Base-by-base conservation (phyloP, 2,888 invertebrate genomes). In the Polymixis flavicincta region DNA sequence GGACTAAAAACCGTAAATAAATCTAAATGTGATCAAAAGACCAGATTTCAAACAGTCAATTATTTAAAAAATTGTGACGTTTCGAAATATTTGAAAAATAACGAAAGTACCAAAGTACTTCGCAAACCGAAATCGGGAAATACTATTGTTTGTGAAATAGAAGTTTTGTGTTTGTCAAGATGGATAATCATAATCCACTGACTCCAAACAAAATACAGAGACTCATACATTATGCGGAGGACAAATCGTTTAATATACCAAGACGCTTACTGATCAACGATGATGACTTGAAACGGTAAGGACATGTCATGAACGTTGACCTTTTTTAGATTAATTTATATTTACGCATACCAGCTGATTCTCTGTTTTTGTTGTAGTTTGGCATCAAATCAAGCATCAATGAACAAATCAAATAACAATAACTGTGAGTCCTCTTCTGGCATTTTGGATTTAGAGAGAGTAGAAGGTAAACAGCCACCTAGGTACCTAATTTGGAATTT, bases 201-300 rank as follows among this genome's bases (percentile, higher is more conserved):
- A 96, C 96, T 57, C 96, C 96, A 0, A 95, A 94, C 80, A 96
- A 94, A 89, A 96, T 96, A 75, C 92, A 93, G 75, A 90, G 93
- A 80, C 90, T 96, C 28, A 93, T 96, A 76, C 91, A 94, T 87
- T 90, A 95, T 78, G 96, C 96, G 7, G 95, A 95, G 89, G 95
- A 95, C 73, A 93, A 90, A 84, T 94, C 95, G 0, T 94, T 93
- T 79, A 92, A 89, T 83, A 78, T 88, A 57, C 87, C 91, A 60
- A 90, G 90, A 74, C 90, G 89, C 45, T 76, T 88, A 48, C 73
- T 90, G 69, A 84, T 87, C n/a, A 89, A 80, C 54, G 92, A 92
- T 59, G 92, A 92, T 13, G 93, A 93, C 72, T 75, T 87, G 48
- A 91, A 91, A 84, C 87, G 91, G 94, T 92, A 87, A 81, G 88